Percentiles rank a stretch among this genome's conserved stretches.
Conservation (phyloP, 1,140 invertebrate species). For the Bombus pascuorum region DNA sequence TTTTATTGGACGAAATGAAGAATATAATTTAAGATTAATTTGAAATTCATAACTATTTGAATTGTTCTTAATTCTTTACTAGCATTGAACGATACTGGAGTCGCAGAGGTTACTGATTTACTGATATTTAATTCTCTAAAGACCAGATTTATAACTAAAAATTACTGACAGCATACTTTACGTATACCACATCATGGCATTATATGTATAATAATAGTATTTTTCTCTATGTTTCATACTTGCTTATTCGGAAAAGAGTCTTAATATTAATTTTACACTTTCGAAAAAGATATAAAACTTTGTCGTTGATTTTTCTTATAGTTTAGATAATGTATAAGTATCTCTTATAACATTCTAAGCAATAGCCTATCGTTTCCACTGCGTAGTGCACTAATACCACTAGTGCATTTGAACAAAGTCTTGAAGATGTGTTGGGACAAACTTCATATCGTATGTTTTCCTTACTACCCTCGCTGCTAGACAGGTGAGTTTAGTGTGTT, state of each 20-base stretch:
- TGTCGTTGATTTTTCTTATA: neutral
- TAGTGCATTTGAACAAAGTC: conserved; percentile 83
- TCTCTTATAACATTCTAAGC: neutral
- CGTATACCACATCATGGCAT: neutral
- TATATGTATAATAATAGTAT: conserved; percentile 15
- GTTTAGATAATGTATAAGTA: conserved; percentile 27
- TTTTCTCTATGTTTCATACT: neutral
- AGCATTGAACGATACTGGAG: neutral
- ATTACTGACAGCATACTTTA: neutral
- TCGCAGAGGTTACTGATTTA: neutral
- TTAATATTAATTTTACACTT: conserved; percentile 5
- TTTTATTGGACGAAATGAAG: neutral
- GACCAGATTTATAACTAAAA: neutral
- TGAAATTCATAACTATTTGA: neutral
- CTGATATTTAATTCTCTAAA: neutral
- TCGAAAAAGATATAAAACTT: conserved; percentile 12
- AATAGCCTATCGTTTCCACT: neutral
- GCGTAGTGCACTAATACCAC: conserved; percentile 19
- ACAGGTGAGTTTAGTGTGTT: conserved; percentile 91
- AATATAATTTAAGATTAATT: neutral
- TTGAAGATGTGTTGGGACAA: conserved; percentile 84
- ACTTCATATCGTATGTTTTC: conserved; percentile 76
- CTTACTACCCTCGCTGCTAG: conserved; percentile 90
- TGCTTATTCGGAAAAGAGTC: neutral
- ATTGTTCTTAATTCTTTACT: neutral